A percentile compares a stretch with the other conserved stretches of the same genome.
Conservation (phyloP, 2,113 vertebrate species). For the Petaurus breviceps region DNA sequence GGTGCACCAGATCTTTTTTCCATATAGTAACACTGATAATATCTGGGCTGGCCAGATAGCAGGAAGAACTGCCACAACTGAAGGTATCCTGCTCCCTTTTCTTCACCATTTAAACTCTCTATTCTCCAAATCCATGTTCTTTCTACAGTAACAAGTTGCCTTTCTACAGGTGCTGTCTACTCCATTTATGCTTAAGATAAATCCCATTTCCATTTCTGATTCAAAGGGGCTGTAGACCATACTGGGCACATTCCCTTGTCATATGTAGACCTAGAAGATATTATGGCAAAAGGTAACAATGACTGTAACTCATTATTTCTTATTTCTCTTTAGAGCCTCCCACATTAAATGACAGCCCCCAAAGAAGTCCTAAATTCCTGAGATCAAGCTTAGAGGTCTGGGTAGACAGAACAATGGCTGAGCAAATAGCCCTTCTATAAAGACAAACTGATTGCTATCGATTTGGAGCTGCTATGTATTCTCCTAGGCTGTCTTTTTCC, state of each 20-base stretch:
- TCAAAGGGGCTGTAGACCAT: background rate
- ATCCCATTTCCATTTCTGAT: background rate
- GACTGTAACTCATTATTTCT: background rate
- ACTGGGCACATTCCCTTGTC: background rate
- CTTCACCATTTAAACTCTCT: background rate
- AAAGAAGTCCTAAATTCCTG: background rate
- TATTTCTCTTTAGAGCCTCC: background rate
- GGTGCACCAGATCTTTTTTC: background rate
- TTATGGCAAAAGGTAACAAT: background rate
- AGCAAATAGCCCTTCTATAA: background rate
- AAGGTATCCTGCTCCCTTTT: background rate
- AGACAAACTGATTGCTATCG: background rate
- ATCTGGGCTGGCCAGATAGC: background rate
- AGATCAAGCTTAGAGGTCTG: background rate
- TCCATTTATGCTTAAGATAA: background rate
- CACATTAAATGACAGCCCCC: background rate
- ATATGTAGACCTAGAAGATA: background rate
- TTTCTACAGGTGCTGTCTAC: background rate
- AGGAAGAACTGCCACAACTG: background rate
- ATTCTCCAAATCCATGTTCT: background rate
- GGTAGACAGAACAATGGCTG: background rate
- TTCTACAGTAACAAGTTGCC: background rate
- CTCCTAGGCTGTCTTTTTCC: background rate
- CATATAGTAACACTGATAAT: background rate
- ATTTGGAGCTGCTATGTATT: slow-evolving; percentile 1